Base-by-base conservation (phyloP, 2,888 invertebrate species). In the Sceliomorpha sp. region DNA sequence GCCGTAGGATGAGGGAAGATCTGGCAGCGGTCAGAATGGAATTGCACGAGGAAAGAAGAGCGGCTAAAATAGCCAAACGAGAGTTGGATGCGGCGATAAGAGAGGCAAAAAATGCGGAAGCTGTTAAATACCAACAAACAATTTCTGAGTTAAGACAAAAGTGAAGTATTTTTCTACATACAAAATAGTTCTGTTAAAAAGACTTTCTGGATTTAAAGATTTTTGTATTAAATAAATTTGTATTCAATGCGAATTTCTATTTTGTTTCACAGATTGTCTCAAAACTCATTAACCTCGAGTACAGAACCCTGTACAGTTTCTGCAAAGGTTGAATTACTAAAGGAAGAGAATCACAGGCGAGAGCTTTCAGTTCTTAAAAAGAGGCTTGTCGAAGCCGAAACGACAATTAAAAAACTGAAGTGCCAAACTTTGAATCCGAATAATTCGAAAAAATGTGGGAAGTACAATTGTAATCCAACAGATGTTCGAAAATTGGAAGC, bases 401-500 rank as follows among this genome's bases (percentile, higher is more conserved):
- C 68, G 26, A 81, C 73, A 9, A 79, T 83, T 60, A 68, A 75
- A 42, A 80, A 74, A 20, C 9, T 75, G 26, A 72, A 76, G 53
- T 60, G 68, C 15, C 73, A 55, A 45, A 67, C 74, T 5, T 15
- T 73, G 14, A 68, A 76, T 48, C 44, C 68, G 0, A 50, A 51
- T 5, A 59, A 50, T n/a, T 51, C 60, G 37, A 29, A 59, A 53
- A 59, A 68, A n/a, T 58, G 45, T 15, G 50, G 70, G 51, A 62
- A 53, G 36, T 15, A 36, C 34, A 40, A 51, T 14, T 27, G 32
- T 0, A 44, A 58, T 58, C 62, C 64, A 40, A 27, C 44, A 1
- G 90, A 91, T 79, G 74, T 89, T 34, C 90, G 89, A 75, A 89
- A 88, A 73, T 79, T 91, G 70, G 86, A 89, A 5, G 88, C 88